Percentiles rank a stretch among this genome's conserved stretches.
Conservation (phyloP, 2,888 invertebrate genomes). For the Drosophila robusta region DNA sequence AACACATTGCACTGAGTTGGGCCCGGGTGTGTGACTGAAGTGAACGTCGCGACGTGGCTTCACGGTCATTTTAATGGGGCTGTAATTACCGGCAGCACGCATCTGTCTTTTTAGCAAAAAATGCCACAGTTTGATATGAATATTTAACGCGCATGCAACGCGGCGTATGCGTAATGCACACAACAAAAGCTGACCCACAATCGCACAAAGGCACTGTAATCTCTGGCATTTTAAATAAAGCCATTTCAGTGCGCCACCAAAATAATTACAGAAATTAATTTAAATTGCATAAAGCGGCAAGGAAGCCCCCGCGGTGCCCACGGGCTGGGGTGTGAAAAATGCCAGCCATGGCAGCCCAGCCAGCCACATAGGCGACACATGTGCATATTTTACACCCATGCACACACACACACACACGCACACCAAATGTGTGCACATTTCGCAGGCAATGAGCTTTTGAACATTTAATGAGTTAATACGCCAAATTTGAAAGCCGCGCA, state of each 20-base stretch:
- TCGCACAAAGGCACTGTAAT: conserved; percentile 6
- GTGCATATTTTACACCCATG: conserved; percentile 54
- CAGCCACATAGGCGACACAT: conserved; percentile 47
- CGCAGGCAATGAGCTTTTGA: conserved; percentile 76
- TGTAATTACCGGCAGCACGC: conserved; percentile 76
- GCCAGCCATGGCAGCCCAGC: conserved; percentile 18
- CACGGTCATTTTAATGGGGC: conserved; percentile 61
- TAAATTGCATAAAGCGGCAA: conserved; percentile 71
- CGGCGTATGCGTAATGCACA: conserved; percentile 48
- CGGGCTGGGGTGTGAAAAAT: conserved; percentile 39
- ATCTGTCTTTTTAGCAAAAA: conserved; percentile 68
- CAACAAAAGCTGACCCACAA: conserved; percentile 23
- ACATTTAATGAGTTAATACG: conserved; percentile 80
- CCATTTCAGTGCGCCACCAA: conserved; percentile 65
- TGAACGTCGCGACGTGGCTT: conserved; percentile 18
- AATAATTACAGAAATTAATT: conserved; percentile 80
- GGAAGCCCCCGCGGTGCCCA: conserved; percentile 30
- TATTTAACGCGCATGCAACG: conserved; percentile 63
- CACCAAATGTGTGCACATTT: conserved; percentile 74
- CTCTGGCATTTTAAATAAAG: conserved; percentile 50
- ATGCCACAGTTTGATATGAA: conserved; percentile 45
- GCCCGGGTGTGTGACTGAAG: conserved; percentile 2
- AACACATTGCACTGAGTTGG: conserved; percentile 61
- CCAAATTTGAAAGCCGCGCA: conserved; percentile 74
- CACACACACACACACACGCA: conserved; percentile 18